A percentile compares a stretch with the other conserved stretches of the same genome.
Conservation (phyloP, 2,113 vertebrate species). For the Platysteira castanea region DNA sequence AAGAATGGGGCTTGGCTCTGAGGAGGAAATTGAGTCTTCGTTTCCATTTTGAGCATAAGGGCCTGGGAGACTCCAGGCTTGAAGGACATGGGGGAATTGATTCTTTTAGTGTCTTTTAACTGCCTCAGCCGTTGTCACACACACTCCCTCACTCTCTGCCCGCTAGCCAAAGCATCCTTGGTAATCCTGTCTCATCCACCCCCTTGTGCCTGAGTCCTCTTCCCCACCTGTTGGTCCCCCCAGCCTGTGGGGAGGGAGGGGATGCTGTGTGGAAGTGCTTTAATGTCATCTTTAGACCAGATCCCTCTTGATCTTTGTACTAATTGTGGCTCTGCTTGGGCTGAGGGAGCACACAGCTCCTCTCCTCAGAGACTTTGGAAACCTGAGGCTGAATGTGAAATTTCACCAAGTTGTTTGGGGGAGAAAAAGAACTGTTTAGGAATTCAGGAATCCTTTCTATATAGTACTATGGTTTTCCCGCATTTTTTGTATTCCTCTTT, state of each 20-base stretch:
- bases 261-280: not conserved
- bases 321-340: not conserved
- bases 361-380: not conserved
- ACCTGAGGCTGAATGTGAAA: not conserved
- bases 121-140: not conserved
- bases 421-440: not conserved
- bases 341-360: not conserved
- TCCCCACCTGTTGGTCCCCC: constrained; percentile 10
- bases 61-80: not conserved
- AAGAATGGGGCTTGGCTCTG: not conserved
- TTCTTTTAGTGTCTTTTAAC: not conserved
- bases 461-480: not conserved
- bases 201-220: not conserved
- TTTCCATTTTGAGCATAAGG: not conserved
- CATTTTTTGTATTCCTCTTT: not conserved
- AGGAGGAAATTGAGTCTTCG: not conserved
- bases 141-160: not conserved
- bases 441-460: not conserved
- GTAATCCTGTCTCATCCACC: not conserved
- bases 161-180: not conserved
- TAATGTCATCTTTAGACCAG: not conserved
- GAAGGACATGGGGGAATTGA: not conserved
- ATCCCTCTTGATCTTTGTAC: not conserved
- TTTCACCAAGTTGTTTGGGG: not conserved
- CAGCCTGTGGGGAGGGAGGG: not conserved